A percentile compares a stretch with the other conserved stretches of the same genome.
Conservation (phyloP, 2,888 invertebrate genomes). For the Dicycla oo region DNA sequence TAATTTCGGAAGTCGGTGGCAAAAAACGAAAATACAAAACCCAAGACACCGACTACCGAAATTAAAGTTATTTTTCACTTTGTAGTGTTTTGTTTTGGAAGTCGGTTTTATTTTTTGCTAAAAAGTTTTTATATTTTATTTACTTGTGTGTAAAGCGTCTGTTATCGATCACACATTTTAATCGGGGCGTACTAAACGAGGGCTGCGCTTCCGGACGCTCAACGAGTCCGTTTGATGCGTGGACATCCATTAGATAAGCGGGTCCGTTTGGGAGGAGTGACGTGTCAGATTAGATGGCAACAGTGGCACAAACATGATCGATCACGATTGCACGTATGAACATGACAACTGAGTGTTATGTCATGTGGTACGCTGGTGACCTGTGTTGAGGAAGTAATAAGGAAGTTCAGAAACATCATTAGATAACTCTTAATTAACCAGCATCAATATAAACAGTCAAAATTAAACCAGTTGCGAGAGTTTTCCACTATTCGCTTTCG, state of each 20-base stretch:
- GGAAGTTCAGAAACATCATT: neutral
- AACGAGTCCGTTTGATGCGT: conserved; percentile 16
- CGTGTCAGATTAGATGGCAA: neutral
- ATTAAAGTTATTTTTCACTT: too few relatives aligned
- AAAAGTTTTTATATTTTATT: too few relatives aligned
- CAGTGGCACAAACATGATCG: neutral
- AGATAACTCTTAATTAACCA: conserved; percentile 10
- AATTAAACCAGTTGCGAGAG: conserved; percentile 21
- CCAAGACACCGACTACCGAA: too few relatives aligned
- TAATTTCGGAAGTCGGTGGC: too few relatives aligned
- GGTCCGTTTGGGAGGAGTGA: neutral
- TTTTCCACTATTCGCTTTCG: conserved; percentile 37
- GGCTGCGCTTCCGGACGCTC: conserved; percentile 54
- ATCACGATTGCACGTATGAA: neutral
- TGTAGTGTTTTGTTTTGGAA: too few relatives aligned
- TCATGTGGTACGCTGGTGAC: neutral
- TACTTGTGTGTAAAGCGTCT: conserved; percentile 13
- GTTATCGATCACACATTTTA: conserved; percentile 32
- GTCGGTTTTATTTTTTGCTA: too few relatives aligned
- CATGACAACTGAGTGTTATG: neutral
- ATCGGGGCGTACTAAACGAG: conserved; percentile 38
- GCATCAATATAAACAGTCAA: neutral
- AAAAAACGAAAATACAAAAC: too few relatives aligned
- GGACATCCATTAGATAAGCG: conserved; percentile 40
- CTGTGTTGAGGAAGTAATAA: conserved; percentile 1